phyloP scores from a whole-genome alignment of 1,140 invertebrate genomes.

The Pomacea maculata region DNA sequence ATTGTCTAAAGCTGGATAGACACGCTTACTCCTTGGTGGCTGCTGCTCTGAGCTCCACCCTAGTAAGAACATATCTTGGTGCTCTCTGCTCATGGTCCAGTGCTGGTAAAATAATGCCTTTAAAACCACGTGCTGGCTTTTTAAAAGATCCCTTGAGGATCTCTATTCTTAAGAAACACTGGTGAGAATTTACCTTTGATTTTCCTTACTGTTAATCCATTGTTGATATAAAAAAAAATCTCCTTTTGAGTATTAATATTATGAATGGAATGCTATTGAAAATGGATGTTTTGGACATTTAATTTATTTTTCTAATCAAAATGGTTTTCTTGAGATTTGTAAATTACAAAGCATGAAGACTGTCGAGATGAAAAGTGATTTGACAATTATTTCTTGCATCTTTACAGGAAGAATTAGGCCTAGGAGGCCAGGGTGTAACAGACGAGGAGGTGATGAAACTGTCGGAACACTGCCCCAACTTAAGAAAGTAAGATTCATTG shows the following conservation, averaged over 20 bases:
- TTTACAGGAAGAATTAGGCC: conserved; percentile 51
- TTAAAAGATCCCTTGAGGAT: no score
- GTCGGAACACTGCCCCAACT: conserved; percentile 46
- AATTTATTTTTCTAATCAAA: background rate
- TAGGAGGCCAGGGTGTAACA: conserved; percentile 41
- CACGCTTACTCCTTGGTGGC: conserved; percentile 31
- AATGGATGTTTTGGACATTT: background rate
- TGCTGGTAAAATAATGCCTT: background rate
- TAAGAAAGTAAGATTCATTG: conserved; percentile 42
- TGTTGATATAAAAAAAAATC: background rate
- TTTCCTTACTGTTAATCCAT: background rate
- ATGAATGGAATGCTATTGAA: background rate
- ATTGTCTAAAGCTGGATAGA: conserved; percentile 27
- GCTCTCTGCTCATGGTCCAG: background rate
- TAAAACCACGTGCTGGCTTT: no score
- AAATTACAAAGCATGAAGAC: no score
- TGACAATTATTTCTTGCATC: background rate
- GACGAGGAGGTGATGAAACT: conserved; percentile 43
- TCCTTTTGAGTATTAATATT: no score
- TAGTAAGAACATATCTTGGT: conserved; percentile 31
- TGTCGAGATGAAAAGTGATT: background rate
- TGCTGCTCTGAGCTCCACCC: conserved; percentile 20
- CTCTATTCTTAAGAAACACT: background rate
- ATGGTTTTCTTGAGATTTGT: no score
- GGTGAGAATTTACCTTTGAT: background rate